phyloP scores from a whole-genome alignment of 2,113 vertebrate genomes.

The Peromyscus leucopus region DNA sequence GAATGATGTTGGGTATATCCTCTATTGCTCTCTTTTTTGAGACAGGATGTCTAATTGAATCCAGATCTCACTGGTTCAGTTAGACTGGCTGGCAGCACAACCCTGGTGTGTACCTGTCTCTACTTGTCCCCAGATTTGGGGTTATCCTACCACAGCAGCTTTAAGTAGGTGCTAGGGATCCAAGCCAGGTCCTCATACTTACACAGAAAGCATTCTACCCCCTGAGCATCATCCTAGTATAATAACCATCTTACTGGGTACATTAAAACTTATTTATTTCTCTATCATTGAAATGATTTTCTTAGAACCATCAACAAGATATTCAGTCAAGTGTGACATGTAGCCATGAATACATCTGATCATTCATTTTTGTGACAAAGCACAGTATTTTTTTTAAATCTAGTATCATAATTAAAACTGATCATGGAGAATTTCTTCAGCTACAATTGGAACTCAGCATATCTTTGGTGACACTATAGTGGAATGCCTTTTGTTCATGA shows the following conservation, averaged over 20 bases:
- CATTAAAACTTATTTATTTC: slow-evolving; percentile 33
- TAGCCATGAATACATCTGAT: neutral
- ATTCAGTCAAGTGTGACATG: slow-evolving; percentile 38
- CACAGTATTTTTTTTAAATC: slow-evolving; percentile 20
- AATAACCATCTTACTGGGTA: neutral
- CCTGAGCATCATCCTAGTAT: neutral
- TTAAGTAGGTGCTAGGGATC: neutral
- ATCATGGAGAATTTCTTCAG: slow-evolving; percentile 58
- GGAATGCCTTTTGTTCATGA: slow-evolving; percentile 56
- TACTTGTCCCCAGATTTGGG: neutral
- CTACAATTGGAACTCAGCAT: slow-evolving; percentile 33
- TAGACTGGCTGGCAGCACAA: neutral
- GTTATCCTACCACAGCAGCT: neutral
- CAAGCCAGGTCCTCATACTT: neutral
- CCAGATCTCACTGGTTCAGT: neutral
- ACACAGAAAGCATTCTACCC: neutral
- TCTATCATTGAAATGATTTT: slow-evolving; percentile 15
- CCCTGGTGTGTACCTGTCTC: neutral
- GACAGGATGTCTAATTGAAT: neutral
- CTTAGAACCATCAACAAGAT: slow-evolving; percentile 44
- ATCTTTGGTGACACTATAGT: slow-evolving; percentile 64
- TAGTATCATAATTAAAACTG: slow-evolving; percentile 32
- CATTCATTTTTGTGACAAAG: slow-evolving; percentile 52
- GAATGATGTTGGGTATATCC: neutral
- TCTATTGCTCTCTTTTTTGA: neutral